Evolutionary conservation across 2,888 invertebrate genomes (phyloP), one percentile per base, ranked within the genome.

Genomic region (Drosophila subsilvestris): DNA sequence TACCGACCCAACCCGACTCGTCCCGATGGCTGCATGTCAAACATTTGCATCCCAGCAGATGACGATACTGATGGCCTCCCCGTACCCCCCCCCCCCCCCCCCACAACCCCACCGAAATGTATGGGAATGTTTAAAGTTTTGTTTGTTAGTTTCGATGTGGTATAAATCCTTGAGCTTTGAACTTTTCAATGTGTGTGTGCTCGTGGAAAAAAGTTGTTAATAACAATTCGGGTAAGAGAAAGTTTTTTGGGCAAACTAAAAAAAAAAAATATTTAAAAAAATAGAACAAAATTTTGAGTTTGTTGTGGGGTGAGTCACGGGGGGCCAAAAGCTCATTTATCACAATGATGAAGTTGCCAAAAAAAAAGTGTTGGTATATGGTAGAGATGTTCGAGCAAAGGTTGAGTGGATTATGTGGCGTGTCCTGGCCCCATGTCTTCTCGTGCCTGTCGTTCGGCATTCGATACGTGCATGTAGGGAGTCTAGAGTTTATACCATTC

Each of bases 281-380:
- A 14, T n/a, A 7, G 37, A 61, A 70, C 61, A 57, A 51, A 43
- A 49, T 48, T 42, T 25, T 49, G 42, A 60, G 65, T 66, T 68
- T 60, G 43, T 54, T 62, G 55, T 78, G 75, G 75, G 58, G 66
- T 63, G 58, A 4, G 45, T 27, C 37, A 32, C 37, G 14, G 10
- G 9, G 37, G 37, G 48, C 61, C 68, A 63, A 79, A 76, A 80
- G 79, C 79, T 83, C 79, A 79, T 79, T 83, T 79, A 79, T 79
- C 79, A 79, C 75, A 83, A 83, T 79, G 79, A 79, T 79, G 79
- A 83, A 79, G 80, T 79, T 83, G 75, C 80, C 72, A 49, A 73
- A 74, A 65, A 59, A 72, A 63, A 60, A 55, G 51, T 55, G 6
- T 3, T 32, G 5, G 2, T 32, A 5, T 12, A 12, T 32, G 32